These are phyloP conservation scores for Turdus rufiventris DNA, from an alignment of 2,113 vertebrate species.

Conservation along the genomic window DNA sequence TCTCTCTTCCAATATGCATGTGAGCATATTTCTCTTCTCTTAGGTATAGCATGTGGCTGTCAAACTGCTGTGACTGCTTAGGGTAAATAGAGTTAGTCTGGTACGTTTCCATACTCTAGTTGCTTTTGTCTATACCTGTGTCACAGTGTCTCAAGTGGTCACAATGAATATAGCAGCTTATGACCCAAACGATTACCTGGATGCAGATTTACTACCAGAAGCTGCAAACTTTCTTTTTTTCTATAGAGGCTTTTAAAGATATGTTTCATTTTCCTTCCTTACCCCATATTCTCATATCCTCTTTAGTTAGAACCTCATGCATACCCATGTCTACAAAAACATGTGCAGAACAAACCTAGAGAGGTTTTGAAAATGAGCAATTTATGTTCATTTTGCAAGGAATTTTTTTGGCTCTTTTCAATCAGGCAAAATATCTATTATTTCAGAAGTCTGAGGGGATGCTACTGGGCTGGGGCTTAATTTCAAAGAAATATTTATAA, in stretches of 20 bases:
- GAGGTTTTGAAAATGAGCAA: not conserved
- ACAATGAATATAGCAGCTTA: not conserved
- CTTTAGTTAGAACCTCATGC: not conserved
- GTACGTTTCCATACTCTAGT: not conserved
- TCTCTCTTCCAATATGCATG: not conserved
- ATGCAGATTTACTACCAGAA: not conserved
- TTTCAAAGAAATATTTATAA: not conserved
- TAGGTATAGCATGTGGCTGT: fast-evolving
- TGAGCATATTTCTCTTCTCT: not conserved
- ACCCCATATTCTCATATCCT: fast-evolving
- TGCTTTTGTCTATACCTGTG: not conserved
- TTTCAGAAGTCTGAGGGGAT: not conserved
- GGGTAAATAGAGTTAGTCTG: not conserved
- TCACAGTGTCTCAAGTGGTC: not conserved
- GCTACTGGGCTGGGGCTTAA: not conserved
- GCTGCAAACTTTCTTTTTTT: not conserved
- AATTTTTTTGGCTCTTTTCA: not conserved
- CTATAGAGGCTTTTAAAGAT: not conserved
- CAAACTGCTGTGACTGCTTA: not conserved
- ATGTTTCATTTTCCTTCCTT: not conserved
- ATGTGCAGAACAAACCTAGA: not conserved
- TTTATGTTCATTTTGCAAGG: not conserved
- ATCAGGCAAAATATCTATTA: not conserved
- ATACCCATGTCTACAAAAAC: not conserved
- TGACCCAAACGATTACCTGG: not conserved